phyloP scores from a whole-genome alignment of 2,113 vertebrate species.

The Nothocercus julius region DNA sequence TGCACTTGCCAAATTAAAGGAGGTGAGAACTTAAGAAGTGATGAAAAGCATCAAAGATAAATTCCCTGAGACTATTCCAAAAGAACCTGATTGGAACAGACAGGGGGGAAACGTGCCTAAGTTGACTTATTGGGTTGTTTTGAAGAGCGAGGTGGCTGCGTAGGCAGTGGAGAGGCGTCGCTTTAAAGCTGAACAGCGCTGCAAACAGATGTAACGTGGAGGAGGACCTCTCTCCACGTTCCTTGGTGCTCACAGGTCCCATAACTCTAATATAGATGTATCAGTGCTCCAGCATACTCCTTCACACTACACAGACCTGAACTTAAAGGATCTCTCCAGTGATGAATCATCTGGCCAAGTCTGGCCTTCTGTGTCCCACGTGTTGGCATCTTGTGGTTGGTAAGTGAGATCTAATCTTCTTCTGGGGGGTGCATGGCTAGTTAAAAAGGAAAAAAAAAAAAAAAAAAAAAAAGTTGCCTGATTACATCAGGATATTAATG shows the following conservation, averaged over 20 bases:
- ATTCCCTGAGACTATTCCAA: neutral
- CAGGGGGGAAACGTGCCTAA: rapidly evolving
- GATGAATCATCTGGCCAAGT: neutral
- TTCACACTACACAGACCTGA: rapidly evolving
- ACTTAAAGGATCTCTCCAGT: neutral
- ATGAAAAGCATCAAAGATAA: neutral
- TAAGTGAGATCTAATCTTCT: neutral
- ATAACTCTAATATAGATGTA: neutral
- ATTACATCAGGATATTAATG: neutral
- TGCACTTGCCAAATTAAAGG: neutral
- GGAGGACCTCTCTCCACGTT: neutral
- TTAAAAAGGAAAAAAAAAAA: neutral
- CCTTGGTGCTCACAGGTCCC: neutral
- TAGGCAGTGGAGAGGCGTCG: neutral
- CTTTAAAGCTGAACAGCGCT: neutral
- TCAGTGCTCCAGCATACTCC: neutral
- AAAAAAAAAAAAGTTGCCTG: neutral
- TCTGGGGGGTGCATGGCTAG: neutral
- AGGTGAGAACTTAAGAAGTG: neutral
- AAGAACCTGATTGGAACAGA: neutral
- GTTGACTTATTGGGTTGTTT: neutral
- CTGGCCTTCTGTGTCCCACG: neutral
- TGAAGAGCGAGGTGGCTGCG: neutral
- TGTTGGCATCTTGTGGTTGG: rapidly evolving
- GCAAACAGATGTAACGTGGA: neutral